Evolutionary conservation across 2,797 vertebrate species (phyloP).

Genomic region (Setipinna tenuifilis): DNA sequence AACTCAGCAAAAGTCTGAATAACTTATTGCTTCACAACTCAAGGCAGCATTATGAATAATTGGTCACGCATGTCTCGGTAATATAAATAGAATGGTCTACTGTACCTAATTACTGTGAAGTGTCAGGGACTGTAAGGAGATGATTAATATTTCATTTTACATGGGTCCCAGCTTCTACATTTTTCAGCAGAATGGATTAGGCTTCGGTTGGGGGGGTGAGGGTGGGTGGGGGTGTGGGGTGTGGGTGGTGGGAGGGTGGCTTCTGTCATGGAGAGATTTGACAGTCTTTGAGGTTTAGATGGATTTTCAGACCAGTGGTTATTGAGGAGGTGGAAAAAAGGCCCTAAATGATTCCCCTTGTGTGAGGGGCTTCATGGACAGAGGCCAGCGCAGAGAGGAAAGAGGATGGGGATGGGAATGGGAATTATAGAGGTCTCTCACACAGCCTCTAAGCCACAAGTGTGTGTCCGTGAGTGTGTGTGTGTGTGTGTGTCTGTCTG

Average conservation of each 20-base stretch:
- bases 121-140: background rate
- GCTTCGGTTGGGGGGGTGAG: background rate
- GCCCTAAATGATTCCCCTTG: slow-evolving; percentile 31
- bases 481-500: slow-evolving; percentile 19
- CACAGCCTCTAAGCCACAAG: background rate
- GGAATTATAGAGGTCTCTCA: slow-evolving; percentile 47
- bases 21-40: background rate
- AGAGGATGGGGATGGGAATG: no score
- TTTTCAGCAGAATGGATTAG: background rate
- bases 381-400: slow-evolving; percentile 41
- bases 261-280: background rate
- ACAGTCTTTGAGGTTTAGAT: background rate
- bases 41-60: slow-evolving; percentile 16
- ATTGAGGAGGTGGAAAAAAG: slow-evolving; percentile 33
- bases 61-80: slow-evolving; percentile 3
- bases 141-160: background rate
- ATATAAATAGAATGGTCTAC: slow-evolving; percentile 4
- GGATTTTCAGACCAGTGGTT: background rate
- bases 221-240: background rate
- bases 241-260: background rate
- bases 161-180: background rate
- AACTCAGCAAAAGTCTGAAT: slow-evolving; percentile 13
- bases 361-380: slow-evolving; percentile 39
- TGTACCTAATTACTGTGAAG: slow-evolving; percentile 9
- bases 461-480: background rate